Conservation (phyloP, 2,888 invertebrate genomes). For the Diplolepis rosae region DNA sequence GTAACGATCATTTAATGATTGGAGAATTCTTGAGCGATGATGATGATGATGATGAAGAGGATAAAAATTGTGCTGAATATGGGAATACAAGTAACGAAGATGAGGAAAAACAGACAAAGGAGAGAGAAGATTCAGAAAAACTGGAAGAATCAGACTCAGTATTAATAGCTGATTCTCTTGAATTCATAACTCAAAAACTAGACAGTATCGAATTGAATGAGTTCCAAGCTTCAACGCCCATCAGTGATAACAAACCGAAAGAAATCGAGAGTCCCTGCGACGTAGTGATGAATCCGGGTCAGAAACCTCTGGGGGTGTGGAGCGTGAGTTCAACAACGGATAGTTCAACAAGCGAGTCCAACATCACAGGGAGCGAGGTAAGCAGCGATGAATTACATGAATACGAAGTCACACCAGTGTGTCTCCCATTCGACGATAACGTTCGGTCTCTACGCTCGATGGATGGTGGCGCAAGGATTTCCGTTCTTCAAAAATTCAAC, state of each 20-base stretch:
- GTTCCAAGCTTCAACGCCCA: constrained; percentile 11
- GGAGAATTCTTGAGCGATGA: constrained; percentile 29
- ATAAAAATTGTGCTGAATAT: neutral
- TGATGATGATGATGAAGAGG: neutral
- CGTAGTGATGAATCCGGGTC: neutral
- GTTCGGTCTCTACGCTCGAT: no score
- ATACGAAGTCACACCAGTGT: constrained; percentile 58
- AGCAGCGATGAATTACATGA: constrained; percentile 68
- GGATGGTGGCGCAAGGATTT: no score
- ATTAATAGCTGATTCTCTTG: constrained; percentile 68
- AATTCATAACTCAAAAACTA: constrained; percentile 45
- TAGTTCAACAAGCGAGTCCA: constrained; percentile 58
- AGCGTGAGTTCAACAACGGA: constrained; percentile 51
- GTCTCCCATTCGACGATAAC: constrained; percentile 24
- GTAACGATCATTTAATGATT: constrained; percentile 26
- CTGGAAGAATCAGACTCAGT: constrained; percentile 49
- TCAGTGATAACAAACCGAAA: neutral
- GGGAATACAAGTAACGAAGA: neutral
- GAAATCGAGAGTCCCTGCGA: neutral
- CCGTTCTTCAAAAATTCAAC: neutral
- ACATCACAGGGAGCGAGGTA: constrained; percentile 62
- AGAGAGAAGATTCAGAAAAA: neutral
- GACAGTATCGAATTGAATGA: constrained; percentile 18
- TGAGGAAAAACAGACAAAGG: neutral
- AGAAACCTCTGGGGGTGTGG: constrained; percentile 24